Evolutionary conservation across 2,888 invertebrate genomes (phyloP).

Genomic region (Ametastegia equiseti): DNA sequence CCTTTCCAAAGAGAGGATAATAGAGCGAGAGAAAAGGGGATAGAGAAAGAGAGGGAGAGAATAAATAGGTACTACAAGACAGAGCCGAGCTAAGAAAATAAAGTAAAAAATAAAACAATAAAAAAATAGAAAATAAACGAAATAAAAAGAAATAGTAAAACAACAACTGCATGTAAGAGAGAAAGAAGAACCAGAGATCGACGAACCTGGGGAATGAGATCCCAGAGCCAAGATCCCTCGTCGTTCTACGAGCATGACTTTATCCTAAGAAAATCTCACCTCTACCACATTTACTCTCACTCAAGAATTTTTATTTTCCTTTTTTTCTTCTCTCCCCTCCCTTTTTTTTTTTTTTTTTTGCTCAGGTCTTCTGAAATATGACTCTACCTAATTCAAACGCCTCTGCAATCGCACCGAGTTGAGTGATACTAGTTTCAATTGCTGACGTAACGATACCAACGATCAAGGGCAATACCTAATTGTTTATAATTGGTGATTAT

Average conservation of each 20-base stretch:
- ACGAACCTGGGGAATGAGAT: slow-evolving; percentile 35
- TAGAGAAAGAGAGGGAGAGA: background rate
- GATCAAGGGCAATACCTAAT: too few relatives aligned
- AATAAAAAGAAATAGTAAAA: background rate
- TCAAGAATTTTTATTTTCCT: background rate
- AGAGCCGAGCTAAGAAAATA: background rate
- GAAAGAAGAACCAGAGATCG: background rate
- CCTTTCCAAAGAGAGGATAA: background rate
- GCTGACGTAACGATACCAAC: too few relatives aligned
- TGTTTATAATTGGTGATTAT: too few relatives aligned
- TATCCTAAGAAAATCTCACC: slow-evolving; percentile 33
- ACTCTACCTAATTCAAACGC: background rate
- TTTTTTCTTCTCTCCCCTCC: background rate
- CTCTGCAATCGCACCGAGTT: background rate
- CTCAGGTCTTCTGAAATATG: background rate
- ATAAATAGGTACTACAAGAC: too few relatives aligned
- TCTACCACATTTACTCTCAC: slow-evolving; percentile 1
- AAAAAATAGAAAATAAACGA: too few relatives aligned
- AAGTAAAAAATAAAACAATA: background rate
- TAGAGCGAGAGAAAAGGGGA: background rate
- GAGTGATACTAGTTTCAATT: background rate
- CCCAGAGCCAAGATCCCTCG: slow-evolving; percentile 6
- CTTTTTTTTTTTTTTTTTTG: background rate
- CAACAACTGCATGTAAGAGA: background rate
- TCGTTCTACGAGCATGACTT: slow-evolving; percentile 26